Evolutionary conservation across 2,888 invertebrate genomes (phyloP).

Genomic region (Lepidochrysops patricia): DNA sequence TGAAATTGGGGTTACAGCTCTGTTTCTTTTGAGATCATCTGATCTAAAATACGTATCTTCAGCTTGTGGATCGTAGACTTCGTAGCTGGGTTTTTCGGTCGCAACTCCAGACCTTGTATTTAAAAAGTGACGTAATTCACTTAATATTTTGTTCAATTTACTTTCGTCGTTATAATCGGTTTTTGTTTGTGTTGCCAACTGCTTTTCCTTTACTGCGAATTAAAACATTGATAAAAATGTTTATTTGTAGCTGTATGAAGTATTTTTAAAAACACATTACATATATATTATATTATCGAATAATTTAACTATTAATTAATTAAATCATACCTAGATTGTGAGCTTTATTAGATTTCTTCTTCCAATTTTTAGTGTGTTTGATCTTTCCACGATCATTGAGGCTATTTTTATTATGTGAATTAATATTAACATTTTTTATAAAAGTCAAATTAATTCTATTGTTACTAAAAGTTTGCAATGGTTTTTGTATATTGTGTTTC

Average conservation of each 20-base stretch:
- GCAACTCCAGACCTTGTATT: background rate
- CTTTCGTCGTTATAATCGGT: background rate
- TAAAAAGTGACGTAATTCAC: background rate
- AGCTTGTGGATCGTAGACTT: background rate
- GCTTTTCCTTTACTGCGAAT: background rate
- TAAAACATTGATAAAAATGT: background rate
- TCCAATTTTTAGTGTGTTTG: background rate
- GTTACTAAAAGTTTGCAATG: background rate
- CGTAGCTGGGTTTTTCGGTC: background rate
- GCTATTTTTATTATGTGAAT: background rate
- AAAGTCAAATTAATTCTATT: background rate
- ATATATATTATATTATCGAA: too few relatives aligned
- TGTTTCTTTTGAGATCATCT: conserved; percentile 1
- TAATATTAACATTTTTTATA: background rate
- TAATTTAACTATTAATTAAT: too few relatives aligned
- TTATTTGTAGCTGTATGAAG: too few relatives aligned
- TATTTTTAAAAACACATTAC: too few relatives aligned
- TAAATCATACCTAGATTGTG: background rate
- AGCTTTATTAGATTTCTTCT: background rate
- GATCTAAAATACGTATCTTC: background rate
- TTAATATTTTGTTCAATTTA: background rate
- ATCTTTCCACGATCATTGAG: background rate
- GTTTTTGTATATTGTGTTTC: background rate
- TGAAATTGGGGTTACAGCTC: conserved; percentile 21
- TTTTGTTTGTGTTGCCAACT: too few relatives aligned